Evolutionary conservation across 2,113 vertebrate genomes (phyloP).

Genomic region (Lampris megalopsis): DNA sequence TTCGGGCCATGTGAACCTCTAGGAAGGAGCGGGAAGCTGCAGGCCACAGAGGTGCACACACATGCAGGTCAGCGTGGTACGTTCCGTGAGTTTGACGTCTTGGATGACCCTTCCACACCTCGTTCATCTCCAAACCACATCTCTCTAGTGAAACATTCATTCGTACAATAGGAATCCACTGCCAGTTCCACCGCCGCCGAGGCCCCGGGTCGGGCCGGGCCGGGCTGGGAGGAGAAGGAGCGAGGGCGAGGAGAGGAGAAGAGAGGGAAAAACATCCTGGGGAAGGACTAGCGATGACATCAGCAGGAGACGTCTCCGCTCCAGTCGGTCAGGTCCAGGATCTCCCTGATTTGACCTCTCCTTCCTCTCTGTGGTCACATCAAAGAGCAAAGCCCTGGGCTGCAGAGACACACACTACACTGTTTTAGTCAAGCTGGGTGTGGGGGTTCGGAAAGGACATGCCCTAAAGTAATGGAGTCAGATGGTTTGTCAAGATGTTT

Average conservation of each 20-base stretch:
- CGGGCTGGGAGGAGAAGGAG: conserved; percentile 10
- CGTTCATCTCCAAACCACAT: conserved; percentile 40
- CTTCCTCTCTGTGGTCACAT: conserved; percentile 61
- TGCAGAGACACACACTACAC: conserved; percentile 40
- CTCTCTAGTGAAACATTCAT: conserved; percentile 10
- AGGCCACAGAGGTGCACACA: neutral
- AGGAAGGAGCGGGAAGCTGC: neutral
- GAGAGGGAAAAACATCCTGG: conserved; percentile 25
- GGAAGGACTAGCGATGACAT: conserved; percentile 40
- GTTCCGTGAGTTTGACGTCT: conserved; percentile 7
- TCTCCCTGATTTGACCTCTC: conserved; percentile 56
- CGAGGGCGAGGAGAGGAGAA: neutral
- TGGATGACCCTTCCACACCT: conserved; percentile 20
- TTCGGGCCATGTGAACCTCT: neutral
- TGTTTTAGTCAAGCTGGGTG: conserved; percentile 40
- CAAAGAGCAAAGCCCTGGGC: conserved; percentile 20
- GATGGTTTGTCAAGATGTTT: conserved; percentile 60
- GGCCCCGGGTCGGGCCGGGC: neutral
- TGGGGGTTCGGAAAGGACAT: conserved; percentile 32
- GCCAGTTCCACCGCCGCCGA: conserved; percentile 4
- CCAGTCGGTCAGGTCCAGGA: conserved; percentile 44
- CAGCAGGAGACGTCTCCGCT: conserved; percentile 42
- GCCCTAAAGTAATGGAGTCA: conserved; percentile 60
- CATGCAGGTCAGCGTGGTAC: neutral
- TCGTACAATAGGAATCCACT: conserved; percentile 27